Conservation (phyloP, 2,888 invertebrate species). For the Toxonevra muliebris region DNA sequence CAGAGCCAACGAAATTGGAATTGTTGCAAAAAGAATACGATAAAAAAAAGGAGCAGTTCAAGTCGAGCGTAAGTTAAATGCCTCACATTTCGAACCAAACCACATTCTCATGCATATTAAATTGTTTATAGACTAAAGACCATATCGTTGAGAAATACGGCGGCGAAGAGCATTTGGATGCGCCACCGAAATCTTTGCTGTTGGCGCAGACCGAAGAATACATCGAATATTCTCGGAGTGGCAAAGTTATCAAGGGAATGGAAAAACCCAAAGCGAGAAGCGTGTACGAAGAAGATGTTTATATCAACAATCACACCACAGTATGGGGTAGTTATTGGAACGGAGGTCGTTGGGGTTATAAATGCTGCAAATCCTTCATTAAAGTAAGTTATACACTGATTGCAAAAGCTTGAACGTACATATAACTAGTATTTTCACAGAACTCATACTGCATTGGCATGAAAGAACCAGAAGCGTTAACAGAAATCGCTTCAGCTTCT, state of each 20-base stretch:
- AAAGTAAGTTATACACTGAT: slow-evolving; percentile 54
- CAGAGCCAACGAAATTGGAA: slow-evolving; percentile 98
- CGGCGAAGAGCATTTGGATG: slow-evolving; percentile 89
- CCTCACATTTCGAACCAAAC: neutral
- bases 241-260: slow-evolving; percentile 85
- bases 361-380: slow-evolving; percentile 92
- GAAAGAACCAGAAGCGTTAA: slow-evolving; percentile 47
- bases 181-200: slow-evolving; percentile 83
- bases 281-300: slow-evolving; percentile 93
- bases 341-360: slow-evolving; percentile 93
- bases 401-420: too few relatives aligned
- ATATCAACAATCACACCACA: slow-evolving; percentile 90
- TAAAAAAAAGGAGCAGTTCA: slow-evolving; percentile 88
- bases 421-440: slow-evolving; percentile 14
- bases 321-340: slow-evolving; percentile 98
- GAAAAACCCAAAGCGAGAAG: slow-evolving; percentile 87
- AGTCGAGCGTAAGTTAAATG: slow-evolving; percentile 67
- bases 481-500: slow-evolving; percentile 41
- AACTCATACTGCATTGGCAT: slow-evolving; percentile 60
- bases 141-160: slow-evolving; percentile 93
- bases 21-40: slow-evolving; percentile 89
- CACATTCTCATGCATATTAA: neutral
- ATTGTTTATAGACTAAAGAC: slow-evolving; percentile 72
- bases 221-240: slow-evolving; percentile 93
- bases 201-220: slow-evolving; percentile 96